Evolutionary conservation across 1,140 invertebrate species (phyloP).

Genomic region (Macrosteles quadrilineatus): DNA sequence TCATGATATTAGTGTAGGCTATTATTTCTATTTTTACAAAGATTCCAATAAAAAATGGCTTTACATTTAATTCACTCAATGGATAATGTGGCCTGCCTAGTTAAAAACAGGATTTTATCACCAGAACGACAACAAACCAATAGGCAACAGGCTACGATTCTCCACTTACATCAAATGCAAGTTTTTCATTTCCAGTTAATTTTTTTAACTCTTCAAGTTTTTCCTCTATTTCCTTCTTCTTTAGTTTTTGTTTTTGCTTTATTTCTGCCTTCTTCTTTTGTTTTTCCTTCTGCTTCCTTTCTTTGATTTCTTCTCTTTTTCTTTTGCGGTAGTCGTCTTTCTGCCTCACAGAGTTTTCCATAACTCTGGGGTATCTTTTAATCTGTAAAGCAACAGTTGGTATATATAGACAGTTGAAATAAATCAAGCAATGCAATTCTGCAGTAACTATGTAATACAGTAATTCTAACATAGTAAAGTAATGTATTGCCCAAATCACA

Average conservation of each 20-base stretch:
- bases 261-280: slow-evolving; percentile 81
- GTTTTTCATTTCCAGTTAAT: slow-evolving; percentile 81
- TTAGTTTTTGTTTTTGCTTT: slow-evolving; percentile 81
- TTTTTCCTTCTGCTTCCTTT: slow-evolving; percentile 83
- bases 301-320: slow-evolving; percentile 73
- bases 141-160: too few species aligned
- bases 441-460: not conserved
- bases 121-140: too few species aligned
- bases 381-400: slow-evolving; percentile 58
- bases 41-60: too few species aligned
- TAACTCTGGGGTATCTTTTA: slow-evolving; percentile 86
- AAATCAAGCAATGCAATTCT: not conserved
- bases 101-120: too few species aligned
- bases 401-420: slow-evolving; percentile 32
- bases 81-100: too few species aligned
- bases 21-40: too few species aligned
- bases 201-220: slow-evolving; percentile 86
- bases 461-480: too few species aligned
- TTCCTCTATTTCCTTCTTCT: slow-evolving; percentile 87
- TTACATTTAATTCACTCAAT: too few species aligned
- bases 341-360: slow-evolving; percentile 78
- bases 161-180: slow-evolving; percentile 47
- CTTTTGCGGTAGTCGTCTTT: slow-evolving; percentile 77
- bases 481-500: too few species aligned
- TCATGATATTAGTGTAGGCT: too few species aligned